These are phyloP conservation scores for Patella pellucida DNA, from an alignment of 2,888 invertebrate genomes.

Conservation along the genomic window DNA sequence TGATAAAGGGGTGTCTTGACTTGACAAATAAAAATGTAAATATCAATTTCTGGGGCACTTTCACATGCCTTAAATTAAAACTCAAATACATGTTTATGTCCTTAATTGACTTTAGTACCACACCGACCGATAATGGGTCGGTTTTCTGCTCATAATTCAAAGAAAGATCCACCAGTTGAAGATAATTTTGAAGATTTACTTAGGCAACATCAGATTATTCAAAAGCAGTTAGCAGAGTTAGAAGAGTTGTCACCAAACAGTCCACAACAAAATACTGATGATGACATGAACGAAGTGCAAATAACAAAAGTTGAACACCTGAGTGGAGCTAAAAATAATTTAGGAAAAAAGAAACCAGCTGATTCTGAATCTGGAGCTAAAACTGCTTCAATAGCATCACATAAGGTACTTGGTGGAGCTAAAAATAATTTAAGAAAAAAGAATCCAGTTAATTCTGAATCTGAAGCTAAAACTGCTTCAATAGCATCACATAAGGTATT, in stretches of 20 bases:
- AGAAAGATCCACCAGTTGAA: slow-evolving; percentile 26
- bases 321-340: no score
- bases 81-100: neutral
- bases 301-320: neutral
- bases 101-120: slow-evolving; percentile 22
- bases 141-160: slow-evolving; percentile 12
- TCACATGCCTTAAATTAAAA: neutral
- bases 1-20: no score
- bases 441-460: no score
- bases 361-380: no score
- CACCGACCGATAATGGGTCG: slow-evolving; percentile 20
- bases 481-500: no score
- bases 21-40: no score
- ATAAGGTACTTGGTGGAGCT: no score
- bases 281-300: slow-evolving; percentile 16
- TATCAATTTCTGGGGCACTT: no score
- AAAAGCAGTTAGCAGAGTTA: slow-evolving; percentile 44
- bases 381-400: no score
- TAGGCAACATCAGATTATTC: slow-evolving; percentile 43
- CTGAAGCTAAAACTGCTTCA: no score
- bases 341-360: no score
- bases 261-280: neutral
- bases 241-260: slow-evolving; percentile 28
- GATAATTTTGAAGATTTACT: slow-evolving; percentile 43
- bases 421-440: no score